Base-by-base conservation (phyloP, 1,140 invertebrate genomes). In the Heliothis virescens region DNA sequence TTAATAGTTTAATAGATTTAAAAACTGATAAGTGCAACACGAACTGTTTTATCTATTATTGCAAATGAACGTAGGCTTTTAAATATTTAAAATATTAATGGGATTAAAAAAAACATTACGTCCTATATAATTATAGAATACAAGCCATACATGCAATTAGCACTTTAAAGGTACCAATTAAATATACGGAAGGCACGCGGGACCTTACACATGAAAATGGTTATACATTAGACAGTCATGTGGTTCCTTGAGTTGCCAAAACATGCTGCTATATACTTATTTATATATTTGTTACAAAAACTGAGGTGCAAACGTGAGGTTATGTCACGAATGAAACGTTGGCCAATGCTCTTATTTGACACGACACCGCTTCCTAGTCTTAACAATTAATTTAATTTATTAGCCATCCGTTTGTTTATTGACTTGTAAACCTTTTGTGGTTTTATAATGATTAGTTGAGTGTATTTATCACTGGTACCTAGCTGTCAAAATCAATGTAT, bases 321-420 rank as follows among this genome's bases (percentile, higher is more conserved):
- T 41, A 48, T 59, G 63, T 80, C 72, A 76, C 71, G 73, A 80
- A 15, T 16, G 50, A 55, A 65, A 67, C 62, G 55, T 60, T 52
- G 59, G 34, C 47, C 48, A 71, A 71, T 29, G 18, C 60, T 18
- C 57, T 74, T 60, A 57, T 74, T 48, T 50, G 72, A 21, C 53
- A 53, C 60, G 72, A 74, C 72, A 74, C 69, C 16, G 72, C 74
- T 76, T 76, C 74, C 74, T 76, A 9, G 55, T 63, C 60, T 65
- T n/a, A 65, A 65, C 74, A 76, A 65, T 76, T 72, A 55, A 41
- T 72, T 55, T 57, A 55, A 72, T 72, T 55, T 72, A 72, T 72
- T 55, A 57, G 55, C 53, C 73, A 52, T 26, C 60, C 50, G 16
- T 76, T n/a, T 29, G n/a, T 65, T 63, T 65, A 62, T 76, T 53